phyloP scores from a whole-genome alignment of 2,888 invertebrate genomes.

The Cryptosula pallasiana region DNA sequence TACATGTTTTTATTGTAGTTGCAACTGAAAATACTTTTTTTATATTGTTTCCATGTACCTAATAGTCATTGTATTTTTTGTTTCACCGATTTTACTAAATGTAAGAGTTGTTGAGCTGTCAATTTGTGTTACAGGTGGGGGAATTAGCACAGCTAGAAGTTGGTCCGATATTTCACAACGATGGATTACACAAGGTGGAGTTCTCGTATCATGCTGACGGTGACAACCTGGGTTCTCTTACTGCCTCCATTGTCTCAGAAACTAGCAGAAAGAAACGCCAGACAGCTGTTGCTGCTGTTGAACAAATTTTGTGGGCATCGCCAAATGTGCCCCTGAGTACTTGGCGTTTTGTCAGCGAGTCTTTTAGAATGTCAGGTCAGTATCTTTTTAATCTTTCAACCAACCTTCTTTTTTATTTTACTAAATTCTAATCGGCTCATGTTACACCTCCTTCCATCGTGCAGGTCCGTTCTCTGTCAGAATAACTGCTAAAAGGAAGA shows the following conservation, averaged over 20 bases:
- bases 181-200: not conserved
- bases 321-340: not conserved
- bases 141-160: not conserved
- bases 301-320: not conserved
- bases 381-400: too few relatives aligned
- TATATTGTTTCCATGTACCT: too few relatives aligned
- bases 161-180: not conserved
- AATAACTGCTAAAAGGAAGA: not conserved
- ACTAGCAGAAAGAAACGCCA: not conserved
- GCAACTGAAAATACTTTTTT: too few relatives aligned
- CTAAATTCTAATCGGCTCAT: too few relatives aligned
- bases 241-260: not conserved
- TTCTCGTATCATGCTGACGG: conserved; percentile 16
- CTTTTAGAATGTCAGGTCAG: not conserved
- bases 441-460: too few relatives aligned
- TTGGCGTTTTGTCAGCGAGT: not conserved
- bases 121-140: not conserved
- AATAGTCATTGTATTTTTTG: too few relatives aligned
- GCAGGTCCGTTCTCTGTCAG: not conserved
- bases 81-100: not conserved
- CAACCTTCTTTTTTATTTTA: too few relatives aligned
- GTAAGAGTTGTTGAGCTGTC: too few relatives aligned
- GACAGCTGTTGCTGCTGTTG: not conserved
- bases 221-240: not conserved
- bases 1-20: too few relatives aligned